Base-by-base conservation (phyloP, 2,113 vertebrate species). In the Pluvianellus socialis region DNA sequence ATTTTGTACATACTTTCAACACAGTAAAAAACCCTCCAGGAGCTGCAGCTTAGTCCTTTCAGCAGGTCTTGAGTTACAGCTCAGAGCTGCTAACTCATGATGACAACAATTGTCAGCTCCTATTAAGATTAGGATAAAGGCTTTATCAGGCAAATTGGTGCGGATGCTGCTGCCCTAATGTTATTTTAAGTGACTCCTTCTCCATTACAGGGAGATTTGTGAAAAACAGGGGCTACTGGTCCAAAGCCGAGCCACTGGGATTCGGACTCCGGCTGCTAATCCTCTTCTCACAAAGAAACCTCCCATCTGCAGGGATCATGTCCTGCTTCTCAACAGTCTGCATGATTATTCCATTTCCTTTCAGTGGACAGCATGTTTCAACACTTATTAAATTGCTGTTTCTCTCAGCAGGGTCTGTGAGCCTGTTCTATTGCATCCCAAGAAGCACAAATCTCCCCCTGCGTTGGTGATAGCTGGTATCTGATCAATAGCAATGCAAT, bases 31-130 rank as follows among this genome's bases (percentile, higher is more conserved):
- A 12, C 42, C 62, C 83, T 53, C 15, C 52, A 55, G 91, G 86
- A 92, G 61, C 62, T 88, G 92, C 67, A 74, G 75, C 77, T 91
- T 10, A 24, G 44, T 20, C 59, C 92, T 77, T 80, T 27, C 87
- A 82, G 92, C 67, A 33, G 75, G 47, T 49, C 67, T 47, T 12
- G 71, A 62, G 74, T 66, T 91, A 80, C 79, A 58, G 67, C 83
- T 72, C 67, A 2, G 79, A 75, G 83, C 84, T 81, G 89, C 89
- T 96, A 91, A 97, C 80, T 89, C 58, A 12, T 18, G 73, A n/a
- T 91, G 97, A 92, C 96, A 96, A 66, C 86, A 7, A 38, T 10
- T 95, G 97, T 95, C 97, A 91, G 49, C 77, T 95, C 73, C 81
- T n/a, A 44, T 97, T 94, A 95, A 15, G 83, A 87, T 68, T 5